A percentile compares a stretch with the other conserved stretches of the same genome.
Evolutionary conservation across 2,113 vertebrate genomes (phyloP).

Genomic region (Glaucomys volans): DNA sequence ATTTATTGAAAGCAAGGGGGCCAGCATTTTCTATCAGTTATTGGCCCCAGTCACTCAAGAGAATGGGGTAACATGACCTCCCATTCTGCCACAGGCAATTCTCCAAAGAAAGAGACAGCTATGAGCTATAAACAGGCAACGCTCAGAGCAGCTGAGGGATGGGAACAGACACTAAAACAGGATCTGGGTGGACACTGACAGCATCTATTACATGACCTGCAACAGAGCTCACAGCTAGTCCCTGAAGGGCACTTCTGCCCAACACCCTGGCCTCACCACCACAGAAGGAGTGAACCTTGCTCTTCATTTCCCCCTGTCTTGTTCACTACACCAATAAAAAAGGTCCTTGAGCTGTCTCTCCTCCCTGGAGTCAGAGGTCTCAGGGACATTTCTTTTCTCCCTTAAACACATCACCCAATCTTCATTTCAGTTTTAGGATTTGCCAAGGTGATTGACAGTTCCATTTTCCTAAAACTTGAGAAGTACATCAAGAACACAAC

Average conservation of each 20-base stretch:
- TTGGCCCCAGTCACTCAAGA: not conserved
- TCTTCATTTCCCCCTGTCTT: not conserved
- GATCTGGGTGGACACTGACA: not conserved
- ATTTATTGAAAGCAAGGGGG: not conserved
- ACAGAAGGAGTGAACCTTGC: constrained; percentile 26
- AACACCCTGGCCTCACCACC: not conserved
- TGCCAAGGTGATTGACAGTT: not conserved
- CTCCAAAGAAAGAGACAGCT: not conserved
- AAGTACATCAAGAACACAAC: not conserved
- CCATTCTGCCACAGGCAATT: not conserved
- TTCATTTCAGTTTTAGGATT: not conserved
- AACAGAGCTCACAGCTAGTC: not conserved
- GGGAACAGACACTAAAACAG: not conserved
- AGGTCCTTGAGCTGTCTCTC: not conserved
- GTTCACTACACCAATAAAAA: not conserved
- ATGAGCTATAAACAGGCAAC: not conserved
- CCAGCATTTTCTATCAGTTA: not conserved
- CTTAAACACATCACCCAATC: not conserved
- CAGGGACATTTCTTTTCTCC: constrained; percentile 37
- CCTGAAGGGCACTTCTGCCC: not conserved
- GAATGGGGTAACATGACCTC: not conserved
- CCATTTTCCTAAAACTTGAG: not conserved
- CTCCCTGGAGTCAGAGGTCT: not conserved
- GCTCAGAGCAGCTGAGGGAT: not conserved
- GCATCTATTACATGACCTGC: not conserved